Percentiles rank a stretch among this genome's conserved stretches.
Conservation (phyloP, 1,140 invertebrate genomes). For the Brachionus sp. region DNA sequence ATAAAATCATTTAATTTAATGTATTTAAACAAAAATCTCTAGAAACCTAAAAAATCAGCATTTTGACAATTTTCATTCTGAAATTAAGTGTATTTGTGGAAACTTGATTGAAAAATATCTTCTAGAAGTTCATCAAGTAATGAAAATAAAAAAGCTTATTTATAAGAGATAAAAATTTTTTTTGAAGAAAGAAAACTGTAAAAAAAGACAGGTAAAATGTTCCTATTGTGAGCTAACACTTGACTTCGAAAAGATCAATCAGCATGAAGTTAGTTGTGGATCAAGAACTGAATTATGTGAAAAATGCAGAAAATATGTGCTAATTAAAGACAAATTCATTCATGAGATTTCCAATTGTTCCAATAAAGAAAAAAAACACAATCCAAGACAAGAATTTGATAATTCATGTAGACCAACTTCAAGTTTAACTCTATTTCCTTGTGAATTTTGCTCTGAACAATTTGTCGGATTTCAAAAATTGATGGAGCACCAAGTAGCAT, state of each 20-base stretch:
- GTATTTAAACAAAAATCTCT: background rate
- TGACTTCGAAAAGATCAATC: background rate
- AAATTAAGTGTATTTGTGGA: constrained; percentile 12
- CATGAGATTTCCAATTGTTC: background rate
- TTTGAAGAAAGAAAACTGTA: background rate
- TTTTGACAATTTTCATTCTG: constrained; percentile 1
- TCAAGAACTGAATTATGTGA: background rate
- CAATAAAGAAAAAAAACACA: background rate
- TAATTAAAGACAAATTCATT: background rate
- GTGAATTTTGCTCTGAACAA: constrained; percentile 19
- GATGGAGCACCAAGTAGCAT: background rate
- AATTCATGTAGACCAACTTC: background rate
- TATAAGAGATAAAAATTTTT: background rate
- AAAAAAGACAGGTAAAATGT: constrained; percentile 7
- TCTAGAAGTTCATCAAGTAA: constrained; percentile 2
- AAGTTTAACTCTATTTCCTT: background rate
- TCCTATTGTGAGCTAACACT: background rate
- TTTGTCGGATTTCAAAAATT: background rate
- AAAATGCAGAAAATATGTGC: constrained; percentile 15
- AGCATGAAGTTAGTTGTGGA: background rate
- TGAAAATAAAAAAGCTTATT: background rate
- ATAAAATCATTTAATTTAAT: background rate
- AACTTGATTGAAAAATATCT: background rate
- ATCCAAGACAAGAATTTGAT: background rate
- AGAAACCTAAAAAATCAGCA: background rate